Base-by-base conservation (phyloP, 2,888 invertebrate genomes). In the Brassicogethes aeneus region DNA sequence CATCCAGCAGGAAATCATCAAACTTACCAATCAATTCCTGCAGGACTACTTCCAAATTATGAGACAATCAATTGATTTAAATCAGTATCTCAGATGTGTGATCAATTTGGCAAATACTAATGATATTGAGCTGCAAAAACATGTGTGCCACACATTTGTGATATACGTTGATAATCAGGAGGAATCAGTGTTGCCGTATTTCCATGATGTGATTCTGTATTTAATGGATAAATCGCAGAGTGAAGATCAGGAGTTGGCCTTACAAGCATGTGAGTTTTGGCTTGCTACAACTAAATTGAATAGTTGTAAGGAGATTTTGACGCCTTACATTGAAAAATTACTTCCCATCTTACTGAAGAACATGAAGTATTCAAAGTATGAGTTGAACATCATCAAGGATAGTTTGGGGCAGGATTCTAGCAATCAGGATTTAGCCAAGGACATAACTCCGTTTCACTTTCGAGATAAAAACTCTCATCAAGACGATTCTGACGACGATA, bases 191-290 rank as follows among this genome's bases (percentile, higher is more conserved):
- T 79, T 93, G 61, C 94, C 96, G n/a, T 93, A 96, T 64, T 83
- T 99, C 74, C 85, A 90, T 58, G 87, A 88, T 68, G 94, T 99
- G 44, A 92, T 99, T 62, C 92, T 96, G 80, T 99, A 95, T 65
- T 94, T 99, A 86, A 70, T 99, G 59, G 74, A 88, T 64, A 80
- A 95, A 51, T 96, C 95, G 41, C 90, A 94, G 75, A 88, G 90
- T 65, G 72, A 80, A 3, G 93, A 97, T 63, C 89, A 90, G 60
- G 85, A 85, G 42, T 92, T 97, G 15, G 94, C 97, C 0, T 70
- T 99, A 47, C 97, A 99, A 69, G 97, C 99, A 1, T 97, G 97
- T 59, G 99, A 99, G 67, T 99, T 99, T 71, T 99, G 97, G 97
- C 70, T 99, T 37, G 89, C 95, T 0, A 73, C 96, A 34, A 93